phyloP scores from a whole-genome alignment of 2,113 vertebrate genomes.

The Amblyopsis rosae region DNA sequence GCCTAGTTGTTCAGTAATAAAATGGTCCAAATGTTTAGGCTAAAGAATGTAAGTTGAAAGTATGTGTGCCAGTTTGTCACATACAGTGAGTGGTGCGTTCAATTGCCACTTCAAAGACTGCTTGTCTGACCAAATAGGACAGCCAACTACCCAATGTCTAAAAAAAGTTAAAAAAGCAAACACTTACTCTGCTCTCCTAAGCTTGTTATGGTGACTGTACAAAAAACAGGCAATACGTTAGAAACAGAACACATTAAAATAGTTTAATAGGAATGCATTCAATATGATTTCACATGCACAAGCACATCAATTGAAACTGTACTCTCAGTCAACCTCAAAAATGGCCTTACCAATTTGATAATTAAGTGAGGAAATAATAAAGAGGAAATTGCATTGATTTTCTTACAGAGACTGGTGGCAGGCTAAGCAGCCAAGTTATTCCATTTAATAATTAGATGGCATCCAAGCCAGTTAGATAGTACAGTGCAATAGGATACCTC shows the following conservation, averaged over 20 bases:
- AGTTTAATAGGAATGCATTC: neutral
- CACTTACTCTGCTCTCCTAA: conserved; percentile 82
- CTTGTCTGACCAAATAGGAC: conserved; percentile 24
- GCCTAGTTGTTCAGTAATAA: conserved; percentile 12
- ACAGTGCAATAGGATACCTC: neutral
- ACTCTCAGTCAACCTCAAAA: neutral
- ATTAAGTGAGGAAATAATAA: neutral
- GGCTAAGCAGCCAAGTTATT: neutral
- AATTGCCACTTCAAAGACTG: neutral
- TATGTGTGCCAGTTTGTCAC: no score
- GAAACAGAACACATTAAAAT: neutral
- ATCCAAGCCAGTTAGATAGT: conserved; percentile 3
- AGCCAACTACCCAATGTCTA: conserved; percentile 10
- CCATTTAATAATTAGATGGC: neutral
- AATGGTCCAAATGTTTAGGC: no score
- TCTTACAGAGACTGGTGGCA: neutral
- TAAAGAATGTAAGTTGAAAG: no score
- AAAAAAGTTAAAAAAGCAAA: neutral
- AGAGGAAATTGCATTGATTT: neutral
- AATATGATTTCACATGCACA: no score
- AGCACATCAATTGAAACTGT: no score
- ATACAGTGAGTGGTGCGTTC: no score
- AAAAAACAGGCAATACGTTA: conserved; percentile 37
- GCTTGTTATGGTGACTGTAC: conserved; percentile 79
- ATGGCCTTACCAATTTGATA: neutral